These are phyloP conservation scores for Amphimallon solstitiale DNA, from an alignment of 2,888 invertebrate genomes.

Conservation along the genomic window DNA sequence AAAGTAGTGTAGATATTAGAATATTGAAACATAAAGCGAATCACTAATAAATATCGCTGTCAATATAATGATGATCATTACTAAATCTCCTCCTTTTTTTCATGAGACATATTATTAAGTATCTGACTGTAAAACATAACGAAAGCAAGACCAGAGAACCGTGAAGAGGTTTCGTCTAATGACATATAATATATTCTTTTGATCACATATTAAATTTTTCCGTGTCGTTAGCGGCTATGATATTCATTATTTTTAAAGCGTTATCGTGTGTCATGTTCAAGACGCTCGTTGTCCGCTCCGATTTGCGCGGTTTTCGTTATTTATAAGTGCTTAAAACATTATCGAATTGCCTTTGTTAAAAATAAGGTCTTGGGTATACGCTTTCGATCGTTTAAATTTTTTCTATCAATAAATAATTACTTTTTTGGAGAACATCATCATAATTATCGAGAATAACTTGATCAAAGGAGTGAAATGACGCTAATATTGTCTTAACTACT, in stretches of 20 bases:
- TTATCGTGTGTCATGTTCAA: conserved; percentile 32
- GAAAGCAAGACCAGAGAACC: background rate
- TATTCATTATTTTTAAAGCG: conserved; percentile 38
- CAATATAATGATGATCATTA: too few relatives aligned
- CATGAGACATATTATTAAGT: background rate
- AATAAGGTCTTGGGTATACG: too few relatives aligned
- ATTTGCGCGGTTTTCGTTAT: conserved; percentile 16
- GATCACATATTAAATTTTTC: conserved; percentile 39
- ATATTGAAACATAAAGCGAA: too few relatives aligned
- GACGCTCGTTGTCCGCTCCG: background rate
- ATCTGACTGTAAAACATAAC: background rate
- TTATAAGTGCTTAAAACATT: conserved; percentile 32
- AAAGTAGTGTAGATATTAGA: too few relatives aligned
- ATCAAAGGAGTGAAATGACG: too few relatives aligned
- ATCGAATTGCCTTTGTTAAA: conserved; percentile 34
- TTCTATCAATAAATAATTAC: too few relatives aligned
- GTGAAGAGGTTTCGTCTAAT: conserved; percentile 1
- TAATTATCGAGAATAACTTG: too few relatives aligned
- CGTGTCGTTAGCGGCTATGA: conserved; percentile 35
- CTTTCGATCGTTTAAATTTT: too few relatives aligned
- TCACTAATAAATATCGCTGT: too few relatives aligned
- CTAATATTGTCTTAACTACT: too few relatives aligned
- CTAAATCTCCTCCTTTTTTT: background rate
- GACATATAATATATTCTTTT: conserved; percentile 39
- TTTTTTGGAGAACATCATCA: too few relatives aligned